These are phyloP conservation scores for Eurystomus gularis DNA, from an alignment of 2,113 vertebrate species.

Conservation along the genomic window DNA sequence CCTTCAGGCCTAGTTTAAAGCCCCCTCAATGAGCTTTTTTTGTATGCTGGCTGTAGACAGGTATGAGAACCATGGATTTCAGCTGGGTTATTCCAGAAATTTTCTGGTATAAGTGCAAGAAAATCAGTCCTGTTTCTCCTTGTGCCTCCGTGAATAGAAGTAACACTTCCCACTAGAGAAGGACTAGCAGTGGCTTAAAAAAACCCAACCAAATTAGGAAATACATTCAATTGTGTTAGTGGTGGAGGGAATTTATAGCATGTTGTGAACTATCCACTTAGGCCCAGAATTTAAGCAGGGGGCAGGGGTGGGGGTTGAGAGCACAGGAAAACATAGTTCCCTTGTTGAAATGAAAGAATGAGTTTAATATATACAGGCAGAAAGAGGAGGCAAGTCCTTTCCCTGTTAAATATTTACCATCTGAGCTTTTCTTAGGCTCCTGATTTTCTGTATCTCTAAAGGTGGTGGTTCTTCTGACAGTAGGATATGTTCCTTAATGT, in stretches of 20 bases:
- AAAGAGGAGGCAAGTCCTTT: conserved; percentile 35
- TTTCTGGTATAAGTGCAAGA: not conserved
- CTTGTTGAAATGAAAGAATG: conserved; percentile 68
- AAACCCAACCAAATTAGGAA: conserved; percentile 11
- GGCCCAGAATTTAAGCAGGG: conserved; percentile 14
- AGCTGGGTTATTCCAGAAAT: not conserved
- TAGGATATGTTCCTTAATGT: conserved; percentile 68
- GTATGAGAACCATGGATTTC: not conserved
- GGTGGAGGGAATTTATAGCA: conserved; percentile 53
- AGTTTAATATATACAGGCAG: conserved; percentile 66
- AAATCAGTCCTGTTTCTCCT: not conserved
- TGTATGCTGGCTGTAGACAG: not conserved
- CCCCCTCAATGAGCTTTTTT: no score
- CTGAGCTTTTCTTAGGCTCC: conserved; percentile 44
- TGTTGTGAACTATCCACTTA: conserved; percentile 31
- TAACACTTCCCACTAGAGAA: not conserved
- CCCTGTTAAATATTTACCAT: conserved; percentile 71
- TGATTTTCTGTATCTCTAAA: conserved; percentile 53
- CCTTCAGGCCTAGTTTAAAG: no score
- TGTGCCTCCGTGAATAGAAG: not conserved
- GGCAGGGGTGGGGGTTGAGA: not conserved
- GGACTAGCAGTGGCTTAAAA: not conserved
- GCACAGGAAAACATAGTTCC: conserved; percentile 44
- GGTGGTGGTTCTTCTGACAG: conserved; percentile 53
- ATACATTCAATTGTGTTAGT: conserved; percentile 19